Conservation (phyloP, 2,797 vertebrate genomes). For the Crax fasciolata region DNA sequence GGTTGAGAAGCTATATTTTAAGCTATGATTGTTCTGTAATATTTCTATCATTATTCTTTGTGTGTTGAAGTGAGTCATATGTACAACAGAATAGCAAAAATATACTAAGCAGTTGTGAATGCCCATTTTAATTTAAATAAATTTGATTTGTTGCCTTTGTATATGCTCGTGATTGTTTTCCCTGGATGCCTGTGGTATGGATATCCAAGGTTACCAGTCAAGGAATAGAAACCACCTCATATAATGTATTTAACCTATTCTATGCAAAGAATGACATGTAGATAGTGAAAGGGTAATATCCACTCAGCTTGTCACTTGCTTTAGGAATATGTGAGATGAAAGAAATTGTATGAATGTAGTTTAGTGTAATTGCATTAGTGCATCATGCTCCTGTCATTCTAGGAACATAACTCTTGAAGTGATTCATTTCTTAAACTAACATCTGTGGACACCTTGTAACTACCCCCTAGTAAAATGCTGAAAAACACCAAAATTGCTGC, state of each 20-base stretch:
- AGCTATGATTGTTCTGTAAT: not conserved
- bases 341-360: not conserved
- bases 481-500: not conserved
- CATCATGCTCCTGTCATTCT: not conserved
- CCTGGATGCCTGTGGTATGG: not conserved
- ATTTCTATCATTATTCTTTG: not conserved
- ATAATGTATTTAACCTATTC: not conserved
- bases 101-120: not conserved
- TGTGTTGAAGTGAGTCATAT: not conserved
- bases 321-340: conserved; percentile 1
- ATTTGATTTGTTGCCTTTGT: not conserved
- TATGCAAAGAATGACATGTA: not conserved
- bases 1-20: not conserved
- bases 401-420: not conserved
- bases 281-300: not conserved
- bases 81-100: not conserved
- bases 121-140: not conserved
- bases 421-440: not conserved
- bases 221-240: not conserved
- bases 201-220: not conserved
- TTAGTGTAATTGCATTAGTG: conserved; percentile 7
- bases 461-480: not conserved
- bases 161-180: not conserved
- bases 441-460: not conserved
- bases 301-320: conserved; percentile 12